Evolutionary conservation across 1,140 invertebrate species (phyloP).

Genomic region (Fopius arisanus): DNA sequence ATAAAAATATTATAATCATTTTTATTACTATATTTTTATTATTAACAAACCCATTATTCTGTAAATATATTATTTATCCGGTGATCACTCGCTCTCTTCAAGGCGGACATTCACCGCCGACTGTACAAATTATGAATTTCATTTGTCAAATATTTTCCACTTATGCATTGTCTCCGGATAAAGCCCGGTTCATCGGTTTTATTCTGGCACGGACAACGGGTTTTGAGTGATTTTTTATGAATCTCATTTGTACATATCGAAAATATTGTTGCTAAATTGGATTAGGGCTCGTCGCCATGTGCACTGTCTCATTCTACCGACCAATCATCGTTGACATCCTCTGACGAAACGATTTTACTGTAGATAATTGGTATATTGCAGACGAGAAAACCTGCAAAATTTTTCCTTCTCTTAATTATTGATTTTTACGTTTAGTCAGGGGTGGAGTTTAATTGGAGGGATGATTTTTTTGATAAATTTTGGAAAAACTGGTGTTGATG

Average conservation of each 20-base stretch:
- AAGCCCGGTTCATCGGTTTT: neutral
- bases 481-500: neutral
- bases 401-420: too few species aligned
- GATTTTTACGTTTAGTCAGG: too few species aligned
- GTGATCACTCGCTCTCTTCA: neutral
- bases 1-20: neutral
- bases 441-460: too few species aligned
- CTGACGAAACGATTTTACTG: neutral
- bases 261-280: neutral
- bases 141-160: neutral
- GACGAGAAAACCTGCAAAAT: too few species aligned
- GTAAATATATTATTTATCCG: neutral
- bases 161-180: neutral
- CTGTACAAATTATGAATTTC: neutral
- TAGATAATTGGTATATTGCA: neutral
- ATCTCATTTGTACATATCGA: neutral
- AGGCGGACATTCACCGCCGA: conserved; percentile 6
- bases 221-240: neutral
- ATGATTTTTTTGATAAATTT: too few species aligned
- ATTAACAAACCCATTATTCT: too few species aligned
- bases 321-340: neutral
- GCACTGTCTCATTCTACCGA: neutral
- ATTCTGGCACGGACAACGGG: neutral
- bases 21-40: neutral
- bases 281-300: neutral